These are phyloP conservation scores for Torymus aiolomorphi DNA, from an alignment of 2,888 invertebrate species.

Conservation along the genomic window DNA sequence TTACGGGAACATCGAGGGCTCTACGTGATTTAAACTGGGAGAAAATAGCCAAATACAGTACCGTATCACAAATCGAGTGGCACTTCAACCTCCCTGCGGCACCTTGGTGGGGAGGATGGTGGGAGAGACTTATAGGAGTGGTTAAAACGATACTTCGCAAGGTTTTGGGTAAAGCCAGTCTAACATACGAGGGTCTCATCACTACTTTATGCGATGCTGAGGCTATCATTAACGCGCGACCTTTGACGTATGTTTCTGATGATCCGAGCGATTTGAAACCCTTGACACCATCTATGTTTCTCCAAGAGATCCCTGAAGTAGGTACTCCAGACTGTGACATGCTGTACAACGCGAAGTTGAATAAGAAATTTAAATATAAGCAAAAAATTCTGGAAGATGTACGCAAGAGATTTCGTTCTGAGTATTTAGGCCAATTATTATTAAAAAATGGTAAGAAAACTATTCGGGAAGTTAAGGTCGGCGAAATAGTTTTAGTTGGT, in stretches of 20 bases:
- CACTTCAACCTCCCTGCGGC: conserved; percentile 38
- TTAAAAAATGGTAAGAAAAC: background rate
- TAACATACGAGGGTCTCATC: background rate
- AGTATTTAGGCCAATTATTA: background rate
- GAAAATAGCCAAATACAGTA: conserved; percentile 24
- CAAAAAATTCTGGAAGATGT: too few relatives aligned
- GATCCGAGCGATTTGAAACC: conserved; percentile 4
- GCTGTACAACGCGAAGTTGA: too few relatives aligned
- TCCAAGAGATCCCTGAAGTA: background rate
- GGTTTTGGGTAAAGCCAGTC: background rate
- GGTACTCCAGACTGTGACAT: too few relatives aligned
- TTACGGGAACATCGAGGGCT: conserved; percentile 9
- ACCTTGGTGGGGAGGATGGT: conserved; percentile 38
- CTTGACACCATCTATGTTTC: background rate
- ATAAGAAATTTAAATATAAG: too few relatives aligned
- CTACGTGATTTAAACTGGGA: conserved; percentile 16
- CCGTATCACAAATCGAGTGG: conserved; percentile 27
- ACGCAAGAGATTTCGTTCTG: background rate
- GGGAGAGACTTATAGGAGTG: conserved; percentile 22
- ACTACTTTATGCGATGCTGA: conserved; percentile 32
- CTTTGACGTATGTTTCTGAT: too few relatives aligned
- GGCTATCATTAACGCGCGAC: conserved; percentile 28
- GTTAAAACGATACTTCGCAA: background rate
- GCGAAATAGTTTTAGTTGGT: conserved; percentile 9
- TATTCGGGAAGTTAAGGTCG: background rate